Conservation (phyloP, 2,888 invertebrate genomes). For the Acholoe squamosa region DNA sequence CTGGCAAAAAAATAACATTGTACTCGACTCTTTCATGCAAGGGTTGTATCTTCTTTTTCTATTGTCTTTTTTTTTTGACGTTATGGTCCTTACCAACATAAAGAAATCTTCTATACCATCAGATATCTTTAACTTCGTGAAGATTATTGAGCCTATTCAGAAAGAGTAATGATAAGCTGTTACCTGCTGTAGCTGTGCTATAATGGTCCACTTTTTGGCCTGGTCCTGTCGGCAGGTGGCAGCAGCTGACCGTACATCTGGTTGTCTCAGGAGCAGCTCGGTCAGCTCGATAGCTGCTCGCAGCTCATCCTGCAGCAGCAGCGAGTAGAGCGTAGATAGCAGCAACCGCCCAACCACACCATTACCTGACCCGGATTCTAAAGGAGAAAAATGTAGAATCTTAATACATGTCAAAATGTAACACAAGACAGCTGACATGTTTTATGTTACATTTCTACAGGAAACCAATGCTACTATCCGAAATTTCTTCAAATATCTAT, state of each 20-base stretch:
- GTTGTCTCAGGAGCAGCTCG: slow-evolving; percentile 66
- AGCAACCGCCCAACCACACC: slow-evolving; percentile 69
- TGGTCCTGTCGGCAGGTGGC: slow-evolving; percentile 64
- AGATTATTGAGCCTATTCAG: background rate
- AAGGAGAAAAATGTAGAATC: background rate
- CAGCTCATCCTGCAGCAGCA: slow-evolving; percentile 72
- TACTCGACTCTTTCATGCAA: no score
- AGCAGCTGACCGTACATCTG: slow-evolving; percentile 61
- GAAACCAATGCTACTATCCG: background rate
- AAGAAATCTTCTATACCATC: no score
- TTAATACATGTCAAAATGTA: background rate
- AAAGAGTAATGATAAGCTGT: background rate
- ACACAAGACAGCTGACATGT: background rate
- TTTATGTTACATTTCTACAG: background rate
- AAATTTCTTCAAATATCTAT: background rate
- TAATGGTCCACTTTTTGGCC: slow-evolving; percentile 59
- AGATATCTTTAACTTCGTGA: no score
- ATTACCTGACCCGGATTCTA: background rate
- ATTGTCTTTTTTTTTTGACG: no score
- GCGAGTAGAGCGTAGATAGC: slow-evolving; percentile 80
- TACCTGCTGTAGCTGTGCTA: slow-evolving; percentile 68
- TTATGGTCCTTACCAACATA: no score
- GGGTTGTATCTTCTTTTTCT: no score
- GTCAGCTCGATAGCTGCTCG: slow-evolving; percentile 67
- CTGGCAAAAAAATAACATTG: background rate